phyloP scores from a whole-genome alignment of 1,140 invertebrate genomes.

The Melanaphis sacchari region DNA sequence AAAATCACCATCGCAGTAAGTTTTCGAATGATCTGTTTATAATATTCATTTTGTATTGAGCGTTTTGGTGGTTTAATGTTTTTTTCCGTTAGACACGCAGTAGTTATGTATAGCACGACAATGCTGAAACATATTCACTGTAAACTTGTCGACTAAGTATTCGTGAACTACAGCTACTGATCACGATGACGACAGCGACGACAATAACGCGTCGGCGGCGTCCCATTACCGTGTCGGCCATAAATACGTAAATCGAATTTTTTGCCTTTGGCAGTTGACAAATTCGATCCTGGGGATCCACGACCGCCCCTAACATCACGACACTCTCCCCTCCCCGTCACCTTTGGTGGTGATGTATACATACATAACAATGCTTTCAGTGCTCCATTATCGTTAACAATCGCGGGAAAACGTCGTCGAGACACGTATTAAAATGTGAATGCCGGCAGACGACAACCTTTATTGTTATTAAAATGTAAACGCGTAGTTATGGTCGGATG shows the following conservation, averaged over 20 bases:
- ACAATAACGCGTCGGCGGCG: not conserved
- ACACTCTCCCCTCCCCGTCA: too few species aligned
- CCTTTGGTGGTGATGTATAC: not conserved
- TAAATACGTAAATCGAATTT: constrained; percentile 32
- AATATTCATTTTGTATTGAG: not conserved
- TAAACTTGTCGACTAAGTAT: not conserved
- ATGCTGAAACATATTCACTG: not conserved
- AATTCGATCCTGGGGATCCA: not conserved
- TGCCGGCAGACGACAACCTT: not conserved
- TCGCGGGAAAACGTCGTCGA: not conserved
- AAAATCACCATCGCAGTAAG: not conserved
- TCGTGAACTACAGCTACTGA: not conserved
- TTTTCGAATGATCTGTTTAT: not conserved
- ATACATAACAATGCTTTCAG: constrained; percentile 29
- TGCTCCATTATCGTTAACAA: constrained; percentile 43
- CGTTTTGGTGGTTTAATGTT: not conserved
- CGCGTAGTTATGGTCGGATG: not conserved
- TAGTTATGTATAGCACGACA: not conserved
- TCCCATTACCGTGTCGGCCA: not conserved
- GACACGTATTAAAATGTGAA: constrained; percentile 25
- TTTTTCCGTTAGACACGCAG: not conserved
- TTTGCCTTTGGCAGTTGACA: constrained; percentile 26
- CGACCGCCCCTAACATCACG: not conserved
- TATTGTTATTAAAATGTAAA: constrained; percentile 45
- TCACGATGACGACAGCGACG: not conserved